phyloP scores from a whole-genome alignment of 2,797 vertebrate genomes.

The Syngnathus acus region DNA sequence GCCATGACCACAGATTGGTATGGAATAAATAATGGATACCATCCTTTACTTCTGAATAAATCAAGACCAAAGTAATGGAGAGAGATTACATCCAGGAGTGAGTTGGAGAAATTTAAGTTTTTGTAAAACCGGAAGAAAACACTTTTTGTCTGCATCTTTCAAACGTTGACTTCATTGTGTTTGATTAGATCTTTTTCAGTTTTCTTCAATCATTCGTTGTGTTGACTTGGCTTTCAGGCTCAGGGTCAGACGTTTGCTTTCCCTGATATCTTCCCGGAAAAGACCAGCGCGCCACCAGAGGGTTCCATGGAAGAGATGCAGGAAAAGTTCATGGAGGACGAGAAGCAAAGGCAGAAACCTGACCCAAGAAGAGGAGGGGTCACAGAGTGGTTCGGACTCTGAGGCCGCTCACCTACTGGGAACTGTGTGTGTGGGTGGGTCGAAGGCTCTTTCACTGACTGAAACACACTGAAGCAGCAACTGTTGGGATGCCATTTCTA shows the following conservation, averaged over 20 bases:
- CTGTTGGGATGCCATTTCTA: conserved; percentile 48
- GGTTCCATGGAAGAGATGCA: conserved; percentile 69
- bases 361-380: conserved; percentile 84
- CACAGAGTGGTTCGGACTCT: conserved; percentile 88
- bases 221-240: conserved; percentile 58
- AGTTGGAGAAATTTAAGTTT: conserved; percentile 47
- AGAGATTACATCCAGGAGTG: conserved; percentile 55
- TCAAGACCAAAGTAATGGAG: conserved; percentile 62
- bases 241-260: conserved; percentile 87
- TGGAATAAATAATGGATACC: conserved; percentile 70
- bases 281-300: conserved; percentile 50
- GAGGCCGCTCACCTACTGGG: conserved; percentile 37
- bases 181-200: neutral
- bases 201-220: conserved; percentile 10
- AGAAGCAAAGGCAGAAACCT: conserved; percentile 69
- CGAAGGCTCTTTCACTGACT: conserved; percentile 17
- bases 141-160: neutral
- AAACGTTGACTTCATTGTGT: neutral
- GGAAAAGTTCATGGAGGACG: conserved; percentile 74
- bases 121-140: conserved; percentile 38
- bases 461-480: conserved; percentile 26
- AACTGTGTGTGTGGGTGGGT: conserved; percentile 13
- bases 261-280: conserved; percentile 85
- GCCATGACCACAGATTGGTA: conserved; percentile 54
- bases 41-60: conserved; percentile 67